Percentiles rank a stretch among this genome's conserved stretches.
These are phyloP conservation scores for Urocitellus parryii DNA, from an alignment of 2,113 vertebrate genomes.

Conservation along the genomic window DNA sequence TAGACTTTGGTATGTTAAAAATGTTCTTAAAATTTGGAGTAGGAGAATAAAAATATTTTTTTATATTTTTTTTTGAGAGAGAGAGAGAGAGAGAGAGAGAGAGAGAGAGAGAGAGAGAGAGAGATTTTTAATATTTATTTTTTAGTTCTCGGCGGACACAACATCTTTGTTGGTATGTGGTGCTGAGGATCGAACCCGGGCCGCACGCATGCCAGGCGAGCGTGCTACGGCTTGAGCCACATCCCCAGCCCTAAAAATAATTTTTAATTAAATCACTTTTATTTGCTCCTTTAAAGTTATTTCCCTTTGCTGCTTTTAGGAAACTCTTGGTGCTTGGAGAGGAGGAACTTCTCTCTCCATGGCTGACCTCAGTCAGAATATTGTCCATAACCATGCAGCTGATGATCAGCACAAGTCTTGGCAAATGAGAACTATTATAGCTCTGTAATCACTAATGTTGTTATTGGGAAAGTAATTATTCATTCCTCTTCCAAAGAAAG, in stretches of 20 bases:
- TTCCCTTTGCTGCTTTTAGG: not conserved
- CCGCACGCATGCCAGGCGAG: no score
- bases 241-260: no score
- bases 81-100: no score
- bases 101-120: no score
- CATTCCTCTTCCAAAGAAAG: not conserved
- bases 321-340: not conserved
- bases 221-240: no score
- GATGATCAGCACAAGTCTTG: not conserved
- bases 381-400: not conserved
- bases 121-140: no score
- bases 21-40: not conserved
- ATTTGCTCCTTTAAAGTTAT: not conserved
- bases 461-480: conserved; percentile 22
- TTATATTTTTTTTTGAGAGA: no score
- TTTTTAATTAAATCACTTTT: not conserved
- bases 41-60: not conserved
- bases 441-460: not conserved
- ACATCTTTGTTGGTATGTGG: no score
- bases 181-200: no score
- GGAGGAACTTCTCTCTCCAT: not conserved
- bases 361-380: not conserved
- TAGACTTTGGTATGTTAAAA: not conserved
- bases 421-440: not conserved
- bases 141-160: no score